Evolutionary conservation across 2,888 invertebrate genomes (phyloP), one percentile per base, ranked within the genome.

Genomic region (Xanthia togata): DNA sequence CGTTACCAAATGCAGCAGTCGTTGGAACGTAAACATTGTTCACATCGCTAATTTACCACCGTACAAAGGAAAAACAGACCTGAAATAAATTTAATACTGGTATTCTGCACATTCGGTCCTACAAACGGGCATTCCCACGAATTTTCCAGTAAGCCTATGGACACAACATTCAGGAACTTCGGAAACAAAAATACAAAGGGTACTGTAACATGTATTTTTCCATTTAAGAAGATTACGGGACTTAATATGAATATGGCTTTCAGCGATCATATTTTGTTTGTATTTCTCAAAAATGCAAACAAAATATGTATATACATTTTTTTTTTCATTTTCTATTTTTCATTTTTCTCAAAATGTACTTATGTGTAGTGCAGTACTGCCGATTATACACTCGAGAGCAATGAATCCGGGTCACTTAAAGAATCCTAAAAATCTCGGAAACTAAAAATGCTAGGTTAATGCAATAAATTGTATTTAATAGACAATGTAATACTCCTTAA

Each of bases 41-140:
- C 81, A 83, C 83, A 88, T 89, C 81, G 79, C 87, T 91, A 91
- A 92, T 91, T 91, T 91, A 89, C 85, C 85, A 78, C 57, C 78
- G 76, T 82, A 88, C 86, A 89, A 91, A 89, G 90, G 89, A 90
- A 91, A 92, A 93, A 91, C 89, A 90, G 79, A 85, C 83, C 76
- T 76, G 84, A 84, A 77, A 85, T 86, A 88, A 89, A 31, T 31
- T 31, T 31, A 31, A 90, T 88, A 87, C 87, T 89, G 83, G 89
- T 89, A 91, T 92, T 89, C 88, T 87, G 82, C 64, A 81, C 81
- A 87, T 86, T 87, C 79, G 83, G 79, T 71, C 79, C 70, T 85
- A 86, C 81, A 85, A 74, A 79, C 78, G 84, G 78, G 79, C 82
- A 89, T 91, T 91, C 88, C 88, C 88, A 87, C 88, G 87, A 90